Percentiles rank a stretch among this genome's conserved stretches.
Evolutionary conservation across 2,888 invertebrate species (phyloP).

Genomic region (Tenthredo scrophulariae): DNA sequence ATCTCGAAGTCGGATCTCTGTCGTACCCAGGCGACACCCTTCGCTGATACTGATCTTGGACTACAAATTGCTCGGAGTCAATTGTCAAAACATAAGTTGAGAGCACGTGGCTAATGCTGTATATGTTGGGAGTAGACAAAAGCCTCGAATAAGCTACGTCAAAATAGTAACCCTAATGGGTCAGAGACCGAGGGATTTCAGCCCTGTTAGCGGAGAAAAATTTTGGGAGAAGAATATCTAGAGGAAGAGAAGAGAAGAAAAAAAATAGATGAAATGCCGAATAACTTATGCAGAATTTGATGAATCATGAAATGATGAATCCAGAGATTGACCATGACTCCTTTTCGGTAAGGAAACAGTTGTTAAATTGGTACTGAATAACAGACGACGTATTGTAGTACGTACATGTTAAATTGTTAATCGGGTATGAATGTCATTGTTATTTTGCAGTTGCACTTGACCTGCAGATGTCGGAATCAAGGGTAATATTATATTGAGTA

Average conservation of each 20-base stretch:
- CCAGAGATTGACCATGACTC: background rate
- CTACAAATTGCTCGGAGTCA: conserved; percentile 51
- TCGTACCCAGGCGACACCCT: conserved; percentile 30
- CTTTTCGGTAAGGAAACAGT: background rate
- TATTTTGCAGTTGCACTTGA: conserved; percentile 20
- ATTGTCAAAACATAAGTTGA: conserved; percentile 49
- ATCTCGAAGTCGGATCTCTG: conserved; percentile 33
- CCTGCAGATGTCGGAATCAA: background rate
- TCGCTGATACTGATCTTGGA: conserved; percentile 41
- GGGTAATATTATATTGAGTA: background rate
- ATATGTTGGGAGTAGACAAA: conserved; percentile 14
- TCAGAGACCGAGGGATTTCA: background rate
- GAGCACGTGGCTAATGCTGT: conserved; percentile 40
- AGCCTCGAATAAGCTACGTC: background rate
- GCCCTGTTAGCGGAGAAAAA: background rate
- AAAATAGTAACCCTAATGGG: conserved; percentile 14
- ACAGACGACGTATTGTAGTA: background rate
- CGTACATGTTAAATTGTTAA: background rate
- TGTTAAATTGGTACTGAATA: background rate
- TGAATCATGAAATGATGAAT: background rate
- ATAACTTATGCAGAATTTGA: background rate
- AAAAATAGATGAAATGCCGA: background rate
- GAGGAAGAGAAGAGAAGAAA: background rate
- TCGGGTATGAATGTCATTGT: conserved; percentile 8
- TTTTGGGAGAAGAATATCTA: background rate